phyloP scores from a whole-genome alignment of 2,888 invertebrate genomes.

The Hypomecis atomaria region DNA sequence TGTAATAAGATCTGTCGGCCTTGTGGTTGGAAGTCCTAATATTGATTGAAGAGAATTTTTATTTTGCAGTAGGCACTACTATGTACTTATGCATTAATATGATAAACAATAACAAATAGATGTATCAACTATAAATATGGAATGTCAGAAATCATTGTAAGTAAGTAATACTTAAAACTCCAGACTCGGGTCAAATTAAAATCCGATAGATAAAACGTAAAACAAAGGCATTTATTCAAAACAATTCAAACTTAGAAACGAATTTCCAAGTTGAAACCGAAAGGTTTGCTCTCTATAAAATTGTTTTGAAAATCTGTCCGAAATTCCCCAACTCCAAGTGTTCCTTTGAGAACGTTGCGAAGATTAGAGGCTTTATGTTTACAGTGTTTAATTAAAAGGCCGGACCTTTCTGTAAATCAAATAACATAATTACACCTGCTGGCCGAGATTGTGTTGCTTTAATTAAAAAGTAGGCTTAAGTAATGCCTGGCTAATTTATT shows the following conservation, averaged over 20 bases:
- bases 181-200: background rate
- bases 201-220: background rate
- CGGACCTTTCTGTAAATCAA: conserved; percentile 45
- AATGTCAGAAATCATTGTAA: too few species aligned
- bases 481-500: conserved; percentile 28
- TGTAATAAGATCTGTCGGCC: too few species aligned
- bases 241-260: conserved; percentile 18
- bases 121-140: too few species aligned
- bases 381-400: conserved; percentile 42
- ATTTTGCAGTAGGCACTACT: too few species aligned
- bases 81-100: too few species aligned
- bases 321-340: conserved; percentile 28
- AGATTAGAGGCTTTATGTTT: conserved; percentile 44
- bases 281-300: conserved; percentile 34
- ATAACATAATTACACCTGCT: conserved; percentile 44
- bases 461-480: conserved; percentile 40
- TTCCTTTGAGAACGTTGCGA: conserved; percentile 38
- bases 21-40: too few species aligned
- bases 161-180: background rate
- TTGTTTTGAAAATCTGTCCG: conserved; percentile 31
- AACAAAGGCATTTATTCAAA: conserved; percentile 22
- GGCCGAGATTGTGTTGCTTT: conserved; percentile 38
- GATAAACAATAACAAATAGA: too few species aligned
- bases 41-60: too few species aligned
- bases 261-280: conserved; percentile 18